Conservation (phyloP, 2,113 vertebrate genomes). For the Tragelaphus strepsiceros region DNA sequence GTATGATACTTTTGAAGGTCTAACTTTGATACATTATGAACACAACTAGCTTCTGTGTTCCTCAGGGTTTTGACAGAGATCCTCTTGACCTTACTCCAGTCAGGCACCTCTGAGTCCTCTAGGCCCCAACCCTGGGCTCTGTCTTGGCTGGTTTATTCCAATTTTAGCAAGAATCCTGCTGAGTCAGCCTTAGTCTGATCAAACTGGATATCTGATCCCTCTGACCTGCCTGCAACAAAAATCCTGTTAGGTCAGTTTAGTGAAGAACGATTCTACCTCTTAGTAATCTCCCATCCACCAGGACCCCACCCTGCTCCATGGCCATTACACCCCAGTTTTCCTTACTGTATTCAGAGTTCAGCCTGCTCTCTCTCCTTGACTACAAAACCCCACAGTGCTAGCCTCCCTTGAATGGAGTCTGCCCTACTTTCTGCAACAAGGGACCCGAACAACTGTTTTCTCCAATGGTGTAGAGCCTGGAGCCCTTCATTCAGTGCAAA, state of each 20-base stretch:
- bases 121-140: not conserved
- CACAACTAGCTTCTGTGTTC: not conserved
- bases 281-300: not conserved
- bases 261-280: not conserved
- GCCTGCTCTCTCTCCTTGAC: not conserved
- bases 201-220: not conserved
- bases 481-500: not conserved
- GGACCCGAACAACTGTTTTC: not conserved
- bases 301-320: not conserved
- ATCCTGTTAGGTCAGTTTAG: not conserved
- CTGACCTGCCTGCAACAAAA: not conserved
- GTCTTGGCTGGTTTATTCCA: not conserved
- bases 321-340: not conserved
- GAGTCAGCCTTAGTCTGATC: not conserved
- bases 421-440: not conserved
- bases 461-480: not conserved
- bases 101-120: not conserved
- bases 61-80: not conserved
- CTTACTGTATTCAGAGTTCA: not conserved
- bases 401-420: not conserved
- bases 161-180: not conserved
- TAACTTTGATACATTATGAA: not conserved
- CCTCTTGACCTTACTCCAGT: not conserved
- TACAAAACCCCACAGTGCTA: not conserved
- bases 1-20: not conserved